These are phyloP conservation scores for Lampropteryx suffumata DNA, from an alignment of 2,888 invertebrate species.

Conservation along the genomic window DNA sequence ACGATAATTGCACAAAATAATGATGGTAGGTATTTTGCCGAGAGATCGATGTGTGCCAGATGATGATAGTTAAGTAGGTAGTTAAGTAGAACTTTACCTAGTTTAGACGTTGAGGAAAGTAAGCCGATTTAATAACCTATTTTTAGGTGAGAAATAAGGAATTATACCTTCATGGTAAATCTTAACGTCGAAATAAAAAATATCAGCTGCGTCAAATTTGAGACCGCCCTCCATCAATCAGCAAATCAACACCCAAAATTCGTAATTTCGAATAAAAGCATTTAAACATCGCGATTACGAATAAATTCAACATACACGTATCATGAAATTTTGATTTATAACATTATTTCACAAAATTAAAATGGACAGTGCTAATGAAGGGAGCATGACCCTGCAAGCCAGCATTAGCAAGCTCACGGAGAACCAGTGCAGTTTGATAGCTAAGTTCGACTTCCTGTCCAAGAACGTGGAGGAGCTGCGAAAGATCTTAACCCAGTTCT, in stretches of 20 bases:
- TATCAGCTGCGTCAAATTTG: slow-evolving; percentile 4
- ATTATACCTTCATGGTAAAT: too few species aligned
- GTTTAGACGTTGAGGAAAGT: too few species aligned
- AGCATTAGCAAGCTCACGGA: slow-evolving; percentile 56
- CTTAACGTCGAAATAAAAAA: slow-evolving; percentile 2
- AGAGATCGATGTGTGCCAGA: not conserved
- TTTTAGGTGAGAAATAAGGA: too few species aligned
- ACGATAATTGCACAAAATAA: slow-evolving; percentile 14
- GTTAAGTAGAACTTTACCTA: too few species aligned
- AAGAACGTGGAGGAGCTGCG: slow-evolving; percentile 61
- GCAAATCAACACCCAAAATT: slow-evolving; percentile 12
- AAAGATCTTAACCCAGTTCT: slow-evolving; percentile 47
- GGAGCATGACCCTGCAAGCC: slow-evolving; percentile 44
- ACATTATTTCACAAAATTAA: slow-evolving; percentile 1
- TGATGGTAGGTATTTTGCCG: slow-evolving; percentile 8
- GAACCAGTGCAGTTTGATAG: slow-evolving; percentile 51
- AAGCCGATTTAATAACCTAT: too few species aligned
- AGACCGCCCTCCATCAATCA: slow-evolving; percentile 6
- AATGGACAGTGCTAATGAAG: slow-evolving; percentile 21
- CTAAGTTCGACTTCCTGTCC: slow-evolving; percentile 58
- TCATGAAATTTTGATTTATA: slow-evolving; percentile 24
- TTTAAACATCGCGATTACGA: slow-evolving; percentile 4
- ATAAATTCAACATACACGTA: slow-evolving; percentile 3
- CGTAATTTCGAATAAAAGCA: not conserved
- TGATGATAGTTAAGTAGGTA: too few species aligned